A percentile compares a stretch with the other conserved stretches of the same genome.
These are phyloP conservation scores for Trilocha varians DNA, from an alignment of 2,888 invertebrate genomes.

Conservation along the genomic window DNA sequence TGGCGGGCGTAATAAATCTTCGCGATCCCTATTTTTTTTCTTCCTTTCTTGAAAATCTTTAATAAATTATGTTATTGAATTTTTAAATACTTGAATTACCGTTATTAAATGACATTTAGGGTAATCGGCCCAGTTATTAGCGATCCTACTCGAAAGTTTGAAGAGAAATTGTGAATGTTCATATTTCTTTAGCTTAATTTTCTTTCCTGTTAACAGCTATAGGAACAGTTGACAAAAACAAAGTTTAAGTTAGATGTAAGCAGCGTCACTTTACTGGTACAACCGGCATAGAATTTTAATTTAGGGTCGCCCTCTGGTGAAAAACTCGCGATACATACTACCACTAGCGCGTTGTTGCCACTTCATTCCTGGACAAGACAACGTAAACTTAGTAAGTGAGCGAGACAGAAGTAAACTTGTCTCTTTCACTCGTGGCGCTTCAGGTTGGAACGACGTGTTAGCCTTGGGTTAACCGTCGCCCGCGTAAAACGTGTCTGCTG, in stretches of 20 bases:
- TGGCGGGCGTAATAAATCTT: too few relatives aligned
- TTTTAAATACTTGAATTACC: too few relatives aligned
- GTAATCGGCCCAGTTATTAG: too few relatives aligned
- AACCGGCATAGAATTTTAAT: slow-evolving; percentile 15
- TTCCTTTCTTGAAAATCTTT: too few relatives aligned
- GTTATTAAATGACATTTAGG: too few relatives aligned
- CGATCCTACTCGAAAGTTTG: too few relatives aligned
- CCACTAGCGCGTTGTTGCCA: slow-evolving; percentile 29
- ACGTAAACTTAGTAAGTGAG: slow-evolving; percentile 31
- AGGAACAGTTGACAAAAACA: not conserved
- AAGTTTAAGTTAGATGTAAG: not conserved
- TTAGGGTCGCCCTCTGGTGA: slow-evolving; percentile 34
- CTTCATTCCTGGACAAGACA: slow-evolving; percentile 33
- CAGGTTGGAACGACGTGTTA: slow-evolving; percentile 38
- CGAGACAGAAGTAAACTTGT: slow-evolving; percentile 18
- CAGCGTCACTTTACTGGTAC: not conserved
- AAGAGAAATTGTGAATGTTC: too few relatives aligned
- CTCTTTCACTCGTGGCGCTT: slow-evolving; percentile 38
- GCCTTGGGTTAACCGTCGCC: slow-evolving; percentile 58
- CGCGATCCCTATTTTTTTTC: too few relatives aligned
- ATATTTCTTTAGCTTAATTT: too few relatives aligned
- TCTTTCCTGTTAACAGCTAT: not conserved
- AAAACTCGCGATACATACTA: slow-evolving; percentile 32
- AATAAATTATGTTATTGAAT: too few relatives aligned
- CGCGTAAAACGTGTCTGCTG: slow-evolving; percentile 37